These are phyloP conservation scores for Mechanitis messenoides DNA, from an alignment of 2,888 invertebrate genomes.

Conservation along the genomic window DNA sequence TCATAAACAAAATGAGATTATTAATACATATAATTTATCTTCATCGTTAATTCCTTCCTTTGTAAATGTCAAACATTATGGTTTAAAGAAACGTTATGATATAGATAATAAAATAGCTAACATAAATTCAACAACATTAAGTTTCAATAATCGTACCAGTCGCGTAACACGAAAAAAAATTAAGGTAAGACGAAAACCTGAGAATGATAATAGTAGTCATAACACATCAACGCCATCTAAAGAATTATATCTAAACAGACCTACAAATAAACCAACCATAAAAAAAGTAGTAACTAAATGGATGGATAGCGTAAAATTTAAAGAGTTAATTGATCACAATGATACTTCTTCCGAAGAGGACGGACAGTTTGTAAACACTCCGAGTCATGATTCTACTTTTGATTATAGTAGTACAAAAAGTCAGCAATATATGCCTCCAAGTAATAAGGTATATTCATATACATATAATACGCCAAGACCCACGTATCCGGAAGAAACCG, in stretches of 20 bases:
- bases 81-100: not conserved
- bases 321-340: slow-evolving; percentile 64
- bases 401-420: slow-evolving; percentile 36
- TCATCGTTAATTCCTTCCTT: slow-evolving; percentile 19
- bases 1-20: slow-evolving; percentile 36
- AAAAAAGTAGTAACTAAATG: slow-evolving; percentile 72
- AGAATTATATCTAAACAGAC: slow-evolving; percentile 15
- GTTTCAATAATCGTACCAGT: slow-evolving; percentile 14
- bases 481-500: slow-evolving; percentile 47
- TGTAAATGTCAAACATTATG: slow-evolving; percentile 6
- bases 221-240: not conserved
- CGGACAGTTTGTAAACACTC: slow-evolving; percentile 24
- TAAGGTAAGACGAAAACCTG: slow-evolving; percentile 20
- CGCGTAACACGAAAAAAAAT: slow-evolving; percentile 18
- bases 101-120: slow-evolving; percentile 4
- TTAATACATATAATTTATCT: slow-evolving; percentile 19
- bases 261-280: slow-evolving; percentile 51
- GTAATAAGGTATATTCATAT: slow-evolving; percentile 38
- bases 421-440: slow-evolving; percentile 31
- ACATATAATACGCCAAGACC: slow-evolving; percentile 43
- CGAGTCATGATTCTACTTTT: slow-evolving; percentile 32
- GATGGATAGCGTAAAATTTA: slow-evolving; percentile 67
- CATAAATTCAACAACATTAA: slow-evolving; percentile 5
- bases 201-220: slow-evolving; percentile 2
- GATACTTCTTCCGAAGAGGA: slow-evolving; percentile 39